phyloP scores from a whole-genome alignment of 2,888 invertebrate genomes.

The Pheosia tremula region DNA sequence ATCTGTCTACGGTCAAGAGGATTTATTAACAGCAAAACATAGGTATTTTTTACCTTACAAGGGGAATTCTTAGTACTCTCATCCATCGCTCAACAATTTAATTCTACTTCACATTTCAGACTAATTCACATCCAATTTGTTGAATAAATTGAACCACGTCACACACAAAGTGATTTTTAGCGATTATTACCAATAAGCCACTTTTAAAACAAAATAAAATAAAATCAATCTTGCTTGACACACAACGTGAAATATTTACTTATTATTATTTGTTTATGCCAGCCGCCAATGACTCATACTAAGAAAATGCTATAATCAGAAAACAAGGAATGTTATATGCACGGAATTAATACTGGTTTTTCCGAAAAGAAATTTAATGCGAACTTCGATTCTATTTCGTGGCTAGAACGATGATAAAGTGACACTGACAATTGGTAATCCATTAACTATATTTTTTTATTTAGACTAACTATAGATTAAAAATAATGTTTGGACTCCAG shows the following conservation, averaged over 20 bases:
- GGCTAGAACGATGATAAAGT: slow-evolving; percentile 33
- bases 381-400: slow-evolving; percentile 36
- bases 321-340: slow-evolving; percentile 21
- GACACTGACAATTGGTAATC: slow-evolving; percentile 25
- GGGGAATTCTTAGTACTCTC: slow-evolving; percentile 77
- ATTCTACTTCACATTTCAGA: slow-evolving; percentile 75
- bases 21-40: slow-evolving; percentile 51
- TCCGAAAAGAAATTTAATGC: slow-evolving; percentile 22
- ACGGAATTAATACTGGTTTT: slow-evolving; percentile 38
- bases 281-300: slow-evolving; percentile 47
- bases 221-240: slow-evolving; percentile 75
- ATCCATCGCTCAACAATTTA: slow-evolving; percentile 76
- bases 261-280: slow-evolving; percentile 48
- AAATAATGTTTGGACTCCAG: slow-evolving; percentile 7
- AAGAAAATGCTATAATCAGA: slow-evolving; percentile 23
- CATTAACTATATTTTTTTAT: background rate
- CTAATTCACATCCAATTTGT: slow-evolving; percentile 66
- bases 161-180: slow-evolving; percentile 74
- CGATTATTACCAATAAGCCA: slow-evolving; percentile 80
- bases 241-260: slow-evolving; percentile 77
- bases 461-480: too few species aligned
- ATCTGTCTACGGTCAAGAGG: slow-evolving; percentile 47
- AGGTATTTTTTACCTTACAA: slow-evolving; percentile 79
- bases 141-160: slow-evolving; percentile 62
- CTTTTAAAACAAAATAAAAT: slow-evolving; percentile 76